Evolutionary conservation across 2,888 invertebrate species (phyloP).

Genomic region (Plagodis dolabraria): DNA sequence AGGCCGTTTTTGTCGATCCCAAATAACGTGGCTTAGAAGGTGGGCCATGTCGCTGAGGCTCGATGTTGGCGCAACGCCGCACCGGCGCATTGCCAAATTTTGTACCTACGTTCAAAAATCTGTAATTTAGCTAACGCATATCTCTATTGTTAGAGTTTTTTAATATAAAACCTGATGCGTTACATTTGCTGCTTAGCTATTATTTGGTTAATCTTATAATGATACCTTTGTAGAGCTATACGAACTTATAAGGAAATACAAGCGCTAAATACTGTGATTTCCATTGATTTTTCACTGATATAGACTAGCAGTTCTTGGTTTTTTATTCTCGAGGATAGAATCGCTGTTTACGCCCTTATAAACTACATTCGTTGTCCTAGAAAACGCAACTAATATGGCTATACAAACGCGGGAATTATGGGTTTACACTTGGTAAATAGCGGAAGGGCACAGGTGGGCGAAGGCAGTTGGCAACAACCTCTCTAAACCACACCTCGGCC

Average conservation of each 20-base stretch:
- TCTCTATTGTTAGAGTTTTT: not conserved
- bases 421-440: slow-evolving; percentile 2
- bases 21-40: slow-evolving; percentile 60
- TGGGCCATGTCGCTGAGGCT: slow-evolving; percentile 24
- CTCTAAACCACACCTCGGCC: not conserved
- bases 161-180: not conserved
- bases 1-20: slow-evolving; percentile 69
- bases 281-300: no score
- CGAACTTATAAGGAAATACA: no score
- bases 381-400: no score
- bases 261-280: no score
- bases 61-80: not conserved
- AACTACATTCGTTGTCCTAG: no score
- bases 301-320: no score
- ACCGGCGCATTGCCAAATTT: not conserved
- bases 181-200: no score
- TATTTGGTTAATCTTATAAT: no score
- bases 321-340: no score
- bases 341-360: no score
- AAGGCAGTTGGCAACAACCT: slow-evolving; percentile 27
- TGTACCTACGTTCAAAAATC: not conserved
- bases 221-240: no score
- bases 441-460: slow-evolving; percentile 26
- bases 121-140: not conserved
- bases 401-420: not conserved